Percentiles rank a stretch among this genome's conserved stretches.
These are phyloP conservation scores for Dolomedes plantarius DNA, from an alignment of 2,888 invertebrate species.

Conservation along the genomic window DNA sequence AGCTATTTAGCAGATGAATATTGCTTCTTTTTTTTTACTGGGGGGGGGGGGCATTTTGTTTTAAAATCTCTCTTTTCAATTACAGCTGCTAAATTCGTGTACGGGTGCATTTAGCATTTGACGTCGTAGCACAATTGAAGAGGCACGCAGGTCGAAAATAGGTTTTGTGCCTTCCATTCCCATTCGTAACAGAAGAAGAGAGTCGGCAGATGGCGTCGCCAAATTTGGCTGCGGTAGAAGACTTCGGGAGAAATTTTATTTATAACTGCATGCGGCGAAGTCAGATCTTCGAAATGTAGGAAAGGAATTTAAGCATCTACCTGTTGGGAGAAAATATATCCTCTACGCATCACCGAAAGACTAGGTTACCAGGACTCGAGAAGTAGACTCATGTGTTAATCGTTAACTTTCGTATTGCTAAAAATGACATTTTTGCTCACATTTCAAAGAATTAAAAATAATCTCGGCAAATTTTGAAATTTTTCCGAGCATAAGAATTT, in stretches of 20 bases:
- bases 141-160: neutral
- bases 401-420: no score
- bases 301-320: neutral
- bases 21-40: no score
- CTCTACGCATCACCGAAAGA: neutral
- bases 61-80: no score
- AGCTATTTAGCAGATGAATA: no score
- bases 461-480: no score
- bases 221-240: neutral
- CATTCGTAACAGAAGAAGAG: neutral
- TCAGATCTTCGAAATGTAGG: neutral
- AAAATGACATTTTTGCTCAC: no score
- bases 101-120: neutral
- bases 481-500: no score
- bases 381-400: no score
- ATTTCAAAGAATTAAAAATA: no score
- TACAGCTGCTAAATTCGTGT: neutral
- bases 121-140: neutral
- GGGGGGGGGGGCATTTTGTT: no score
- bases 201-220: neutral
- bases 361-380: neutral
- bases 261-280: neutral
- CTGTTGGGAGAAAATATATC: neutral
- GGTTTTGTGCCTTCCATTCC: neutral
- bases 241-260: slow-evolving; percentile 1